Evolutionary conservation across 2,797 vertebrate species (phyloP).

Genomic region (Characodon lateralis): DNA sequence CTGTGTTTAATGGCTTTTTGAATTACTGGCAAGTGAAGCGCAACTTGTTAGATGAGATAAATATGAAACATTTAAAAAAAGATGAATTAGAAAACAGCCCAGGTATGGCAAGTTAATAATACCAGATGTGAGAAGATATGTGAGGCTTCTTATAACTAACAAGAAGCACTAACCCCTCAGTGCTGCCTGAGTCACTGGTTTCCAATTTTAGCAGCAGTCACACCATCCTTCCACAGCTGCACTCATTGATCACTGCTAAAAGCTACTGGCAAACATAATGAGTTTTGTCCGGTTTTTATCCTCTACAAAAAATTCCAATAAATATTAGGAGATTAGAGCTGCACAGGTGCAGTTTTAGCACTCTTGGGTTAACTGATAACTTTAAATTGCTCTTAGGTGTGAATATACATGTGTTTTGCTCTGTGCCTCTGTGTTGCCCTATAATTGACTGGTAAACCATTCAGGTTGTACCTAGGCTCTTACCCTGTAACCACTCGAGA

Average conservation of each 20-base stretch:
- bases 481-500: neutral
- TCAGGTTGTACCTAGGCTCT: neutral
- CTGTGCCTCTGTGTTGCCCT: neutral
- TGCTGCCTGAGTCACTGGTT: conserved; percentile 10
- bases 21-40: conserved; percentile 54
- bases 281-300: neutral
- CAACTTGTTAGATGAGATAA: conserved; percentile 41
- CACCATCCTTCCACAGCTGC: neutral
- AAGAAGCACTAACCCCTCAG: conserved; percentile 11
- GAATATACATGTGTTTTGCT: neutral
- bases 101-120: conserved; percentile 4
- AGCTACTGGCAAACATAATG: conserved; percentile 4
- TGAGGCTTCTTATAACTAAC: conserved; percentile 5
- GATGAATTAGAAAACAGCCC: conserved; percentile 4
- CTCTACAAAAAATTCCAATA: neutral
- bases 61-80: conserved; percentile 51
- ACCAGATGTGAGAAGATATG: neutral
- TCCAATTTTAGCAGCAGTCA: neutral
- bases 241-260: conserved; percentile 10
- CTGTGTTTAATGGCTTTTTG: conserved; percentile 47
- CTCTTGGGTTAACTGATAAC: neutral
- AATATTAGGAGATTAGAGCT: neutral
- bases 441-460: neutral
- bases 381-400: neutral
- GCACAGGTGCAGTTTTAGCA: neutral